phyloP scores from a whole-genome alignment of 2,888 invertebrate species.

The Geotrupes spiniger region DNA sequence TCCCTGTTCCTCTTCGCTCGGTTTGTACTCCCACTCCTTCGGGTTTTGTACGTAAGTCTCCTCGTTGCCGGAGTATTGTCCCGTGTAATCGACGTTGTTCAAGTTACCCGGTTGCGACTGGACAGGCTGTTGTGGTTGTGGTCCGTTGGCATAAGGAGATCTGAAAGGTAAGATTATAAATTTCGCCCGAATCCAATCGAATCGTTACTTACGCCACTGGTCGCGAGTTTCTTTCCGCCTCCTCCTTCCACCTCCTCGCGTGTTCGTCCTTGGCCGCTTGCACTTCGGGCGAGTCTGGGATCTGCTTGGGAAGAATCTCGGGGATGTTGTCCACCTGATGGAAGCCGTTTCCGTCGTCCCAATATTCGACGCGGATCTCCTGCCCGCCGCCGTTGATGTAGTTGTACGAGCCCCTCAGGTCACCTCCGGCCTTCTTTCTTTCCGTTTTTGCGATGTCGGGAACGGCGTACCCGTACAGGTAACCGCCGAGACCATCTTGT shows the following conservation, averaged over 20 bases:
- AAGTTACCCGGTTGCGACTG: conserved; percentile 5
- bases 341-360: conserved; percentile 74
- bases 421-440: conserved; percentile 66
- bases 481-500: conserved; percentile 62
- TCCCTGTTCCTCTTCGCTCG: conserved; percentile 47
- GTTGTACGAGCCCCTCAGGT: conserved; percentile 69
- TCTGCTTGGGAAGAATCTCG: conserved; percentile 59
- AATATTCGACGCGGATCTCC: conserved; percentile 66
- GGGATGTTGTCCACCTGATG: conserved; percentile 74
- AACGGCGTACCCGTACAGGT: conserved; percentile 69
- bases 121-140: conserved; percentile 7
- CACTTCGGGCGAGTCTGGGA: conserved; percentile 69
- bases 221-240: conserved; percentile 53
- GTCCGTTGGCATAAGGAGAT: conserved; percentile 18
- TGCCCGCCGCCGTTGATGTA: conserved; percentile 62
- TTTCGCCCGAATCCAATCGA: background rate
- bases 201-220: conserved; percentile 18
- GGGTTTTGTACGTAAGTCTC: conserved; percentile 14
- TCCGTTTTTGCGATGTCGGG: conserved; percentile 74
- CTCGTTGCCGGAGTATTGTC: conserved; percentile 23
- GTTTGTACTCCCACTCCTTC: conserved; percentile 18
- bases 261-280: conserved; percentile 67
- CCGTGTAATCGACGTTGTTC: conserved; percentile 28
- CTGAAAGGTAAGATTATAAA: conserved; percentile 14
- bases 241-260: conserved; percentile 65